Percentiles rank a stretch among this genome's conserved stretches.
phyloP scores from a whole-genome alignment of 1,140 invertebrate genomes.

The Stratiolaelaps scimitus region DNA sequence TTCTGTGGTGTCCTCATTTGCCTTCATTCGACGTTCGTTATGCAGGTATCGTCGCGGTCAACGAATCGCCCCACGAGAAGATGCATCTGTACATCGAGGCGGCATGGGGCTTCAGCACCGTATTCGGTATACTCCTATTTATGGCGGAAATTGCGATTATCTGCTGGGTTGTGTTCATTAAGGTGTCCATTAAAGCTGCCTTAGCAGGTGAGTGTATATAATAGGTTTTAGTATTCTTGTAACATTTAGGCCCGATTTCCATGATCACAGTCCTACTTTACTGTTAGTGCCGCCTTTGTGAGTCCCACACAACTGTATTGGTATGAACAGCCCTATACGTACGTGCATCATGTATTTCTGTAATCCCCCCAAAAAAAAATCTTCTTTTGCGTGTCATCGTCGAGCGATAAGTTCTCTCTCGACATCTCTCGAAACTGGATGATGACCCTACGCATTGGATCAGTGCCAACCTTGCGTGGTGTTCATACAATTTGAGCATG shows the following conservation, averaged over 20 bases:
- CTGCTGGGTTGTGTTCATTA: conserved; percentile 55
- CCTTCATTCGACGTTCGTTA: conserved; percentile 26
- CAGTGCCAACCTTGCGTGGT: no score
- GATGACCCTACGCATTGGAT: no score
- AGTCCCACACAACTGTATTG: no score
- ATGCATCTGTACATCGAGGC: conserved; percentile 69
- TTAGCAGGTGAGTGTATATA: conserved; percentile 31
- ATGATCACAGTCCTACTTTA: neutral
- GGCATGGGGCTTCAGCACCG: conserved; percentile 91
- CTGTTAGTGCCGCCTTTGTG: no score
- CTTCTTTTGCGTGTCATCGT: no score
- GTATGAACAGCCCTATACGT: no score
- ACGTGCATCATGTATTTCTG: no score
- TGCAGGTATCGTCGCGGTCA: conserved; percentile 29
- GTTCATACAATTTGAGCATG: no score
- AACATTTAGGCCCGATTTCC: neutral
- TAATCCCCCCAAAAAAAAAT: no score
- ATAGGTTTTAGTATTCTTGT: neutral
- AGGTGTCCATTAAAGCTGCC: conserved; percentile 33
- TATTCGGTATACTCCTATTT: conserved; percentile 82
- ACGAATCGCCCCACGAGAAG: conserved; percentile 45
- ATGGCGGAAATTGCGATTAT: conserved; percentile 85
- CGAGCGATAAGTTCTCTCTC: no score
- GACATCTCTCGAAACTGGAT: no score
- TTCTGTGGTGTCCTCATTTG: conserved; percentile 39